Conservation (phyloP, 1,140 invertebrate genomes). For the Leptinotarsa lineolata region DNA sequence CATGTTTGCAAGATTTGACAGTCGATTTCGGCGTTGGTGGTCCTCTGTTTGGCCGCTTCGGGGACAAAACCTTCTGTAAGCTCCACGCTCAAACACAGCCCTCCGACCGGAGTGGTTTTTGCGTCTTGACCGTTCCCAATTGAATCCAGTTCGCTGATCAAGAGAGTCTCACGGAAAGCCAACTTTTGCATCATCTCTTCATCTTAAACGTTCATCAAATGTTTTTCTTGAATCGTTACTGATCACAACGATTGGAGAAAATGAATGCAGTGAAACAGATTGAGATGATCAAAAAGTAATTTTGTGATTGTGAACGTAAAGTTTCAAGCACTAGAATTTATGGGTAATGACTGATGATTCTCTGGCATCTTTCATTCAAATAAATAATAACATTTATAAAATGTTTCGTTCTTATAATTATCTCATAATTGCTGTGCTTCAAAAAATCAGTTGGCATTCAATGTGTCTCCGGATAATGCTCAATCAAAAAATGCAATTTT, state of each 20-base stretch:
- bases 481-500: no score
- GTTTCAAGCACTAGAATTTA: no score
- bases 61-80: slow-evolving; percentile 2
- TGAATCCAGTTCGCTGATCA: slow-evolving; percentile 43
- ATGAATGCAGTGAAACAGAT: neutral
- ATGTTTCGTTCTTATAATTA: no score
- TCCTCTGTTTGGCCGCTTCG: neutral
- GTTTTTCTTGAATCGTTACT: neutral
- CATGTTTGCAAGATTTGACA: slow-evolving; percentile 1
- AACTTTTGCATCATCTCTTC: slow-evolving; percentile 50
- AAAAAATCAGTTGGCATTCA: no score
- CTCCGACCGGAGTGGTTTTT: slow-evolving; percentile 38
- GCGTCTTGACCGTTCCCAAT: neutral
- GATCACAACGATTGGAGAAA: neutral
- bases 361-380: no score
- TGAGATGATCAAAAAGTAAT: neutral
- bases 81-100: slow-evolving; percentile 46
- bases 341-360: no score
- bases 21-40: slow-evolving; percentile 15
- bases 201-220: slow-evolving; percentile 46
- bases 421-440: no score
- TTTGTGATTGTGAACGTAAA: neutral
- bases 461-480: no score
- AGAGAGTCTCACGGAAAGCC: slow-evolving; percentile 45
- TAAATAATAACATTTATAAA: no score